Conservation (phyloP, 2,797 vertebrate species). For the Tenualosa thibaudeaui region DNA sequence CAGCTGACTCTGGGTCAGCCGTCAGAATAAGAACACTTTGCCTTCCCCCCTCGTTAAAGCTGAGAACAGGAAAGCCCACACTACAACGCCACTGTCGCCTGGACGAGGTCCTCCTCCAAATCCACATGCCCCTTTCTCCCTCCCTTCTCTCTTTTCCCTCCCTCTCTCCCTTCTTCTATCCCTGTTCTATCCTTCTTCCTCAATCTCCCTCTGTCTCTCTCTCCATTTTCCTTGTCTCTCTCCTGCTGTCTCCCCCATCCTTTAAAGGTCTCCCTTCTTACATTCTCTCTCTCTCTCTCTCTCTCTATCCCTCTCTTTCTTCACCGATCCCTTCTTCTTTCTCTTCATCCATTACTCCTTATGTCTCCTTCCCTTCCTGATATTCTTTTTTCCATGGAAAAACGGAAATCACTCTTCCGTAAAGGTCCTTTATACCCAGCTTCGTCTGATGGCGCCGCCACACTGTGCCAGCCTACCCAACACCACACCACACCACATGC, state of each 20-base stretch:
- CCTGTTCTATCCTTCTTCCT: background rate
- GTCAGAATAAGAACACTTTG: background rate
- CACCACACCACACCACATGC: constrained; percentile 7
- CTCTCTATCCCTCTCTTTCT: background rate
- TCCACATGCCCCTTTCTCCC: background rate
- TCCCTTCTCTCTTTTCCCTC: background rate
- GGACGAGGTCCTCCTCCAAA: background rate
- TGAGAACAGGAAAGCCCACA: background rate
- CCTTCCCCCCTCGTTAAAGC: background rate
- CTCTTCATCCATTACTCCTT: too few relatives aligned
- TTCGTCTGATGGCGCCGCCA: background rate
- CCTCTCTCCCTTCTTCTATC: too few relatives aligned
- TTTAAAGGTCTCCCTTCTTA: background rate
- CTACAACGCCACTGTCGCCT: background rate
- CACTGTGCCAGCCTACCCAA: background rate
- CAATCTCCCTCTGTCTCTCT: background rate
- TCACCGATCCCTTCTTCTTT: background rate
- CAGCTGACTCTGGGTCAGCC: background rate
- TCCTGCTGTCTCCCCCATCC: background rate
- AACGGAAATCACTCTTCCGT: background rate
- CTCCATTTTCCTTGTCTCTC: background rate
- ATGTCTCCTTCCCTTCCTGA: background rate
- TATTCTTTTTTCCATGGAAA: too few relatives aligned
- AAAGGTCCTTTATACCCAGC: background rate
- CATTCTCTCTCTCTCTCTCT: background rate